These are phyloP conservation scores for Brachionus koreanus DNA, from an alignment of 1,140 invertebrate species.

Conservation along the genomic window DNA sequence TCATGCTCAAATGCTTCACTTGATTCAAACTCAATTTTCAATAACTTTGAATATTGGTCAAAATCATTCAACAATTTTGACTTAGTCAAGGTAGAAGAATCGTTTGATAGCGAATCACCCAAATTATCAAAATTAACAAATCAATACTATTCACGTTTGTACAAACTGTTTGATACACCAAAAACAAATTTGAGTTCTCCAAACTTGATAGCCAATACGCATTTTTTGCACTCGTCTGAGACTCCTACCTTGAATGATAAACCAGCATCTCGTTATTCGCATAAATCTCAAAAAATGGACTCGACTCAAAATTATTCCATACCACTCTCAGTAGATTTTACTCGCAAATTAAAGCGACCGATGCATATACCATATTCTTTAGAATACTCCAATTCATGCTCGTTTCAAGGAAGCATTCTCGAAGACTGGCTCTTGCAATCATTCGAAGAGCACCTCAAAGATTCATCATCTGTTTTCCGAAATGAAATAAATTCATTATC, in stretches of 20 bases:
- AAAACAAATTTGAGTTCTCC: neutral
- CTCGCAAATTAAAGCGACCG: slow-evolving; percentile 16
- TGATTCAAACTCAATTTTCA: slow-evolving; percentile 8
- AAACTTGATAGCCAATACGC: neutral
- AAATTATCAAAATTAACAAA: neutral
- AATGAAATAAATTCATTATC: neutral
- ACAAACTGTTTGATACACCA: neutral
- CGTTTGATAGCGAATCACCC: neutral
- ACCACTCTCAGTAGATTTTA: slow-evolving; percentile 27
- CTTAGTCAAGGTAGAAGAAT: neutral
- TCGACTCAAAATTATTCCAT: neutral
- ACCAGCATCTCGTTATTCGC: neutral
- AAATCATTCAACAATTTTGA: slow-evolving; percentile 27
- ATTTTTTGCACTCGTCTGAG: neutral
- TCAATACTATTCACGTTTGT: neutral
- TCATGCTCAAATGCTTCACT: slow-evolving; percentile 25
- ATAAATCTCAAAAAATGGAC: neutral
- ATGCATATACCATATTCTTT: neutral
- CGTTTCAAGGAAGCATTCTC: slow-evolving; percentile 13
- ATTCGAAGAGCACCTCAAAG: slow-evolving; percentile 19
- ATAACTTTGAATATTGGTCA: slow-evolving; percentile 39
- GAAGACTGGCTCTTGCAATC: slow-evolving; percentile 17
- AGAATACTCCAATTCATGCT: neutral
- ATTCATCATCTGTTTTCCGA: neutral
- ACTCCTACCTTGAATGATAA: neutral